phyloP scores from a whole-genome alignment of 2,888 invertebrate species.

The Temnothorax rugatulus region DNA sequence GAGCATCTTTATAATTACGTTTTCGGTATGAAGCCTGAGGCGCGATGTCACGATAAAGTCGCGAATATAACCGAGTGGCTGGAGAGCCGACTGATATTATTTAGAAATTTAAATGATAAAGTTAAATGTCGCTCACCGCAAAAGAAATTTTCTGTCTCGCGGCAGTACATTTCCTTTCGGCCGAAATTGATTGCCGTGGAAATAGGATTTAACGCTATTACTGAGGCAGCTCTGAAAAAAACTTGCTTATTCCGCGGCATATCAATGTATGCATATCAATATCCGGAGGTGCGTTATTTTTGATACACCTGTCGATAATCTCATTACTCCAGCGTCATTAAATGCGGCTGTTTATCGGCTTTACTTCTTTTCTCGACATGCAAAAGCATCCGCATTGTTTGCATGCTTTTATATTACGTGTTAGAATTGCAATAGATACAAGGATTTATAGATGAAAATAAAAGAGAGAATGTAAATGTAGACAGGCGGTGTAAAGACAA shows the following conservation, averaged over 20 bases:
- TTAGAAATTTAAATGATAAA: constrained; percentile 48
- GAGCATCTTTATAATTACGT: constrained; percentile 46
- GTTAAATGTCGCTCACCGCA: not conserved
- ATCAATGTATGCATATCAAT: constrained; percentile 13
- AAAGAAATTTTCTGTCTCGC: constrained; percentile 27
- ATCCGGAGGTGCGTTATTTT: constrained; percentile 5
- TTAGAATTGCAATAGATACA: constrained; percentile 12
- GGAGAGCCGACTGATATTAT: constrained; percentile 29
- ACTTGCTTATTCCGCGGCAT: constrained; percentile 20
- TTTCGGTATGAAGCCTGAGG: not conserved
- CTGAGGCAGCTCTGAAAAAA: constrained; percentile 9
- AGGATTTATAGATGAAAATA: constrained; percentile 22
- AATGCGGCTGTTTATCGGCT: constrained; percentile 38
- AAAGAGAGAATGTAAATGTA: constrained; percentile 1
- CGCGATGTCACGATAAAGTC: constrained; percentile 38
- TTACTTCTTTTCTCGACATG: constrained; percentile 14
- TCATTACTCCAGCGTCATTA: constrained; percentile 40
- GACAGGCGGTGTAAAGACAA: not conserved
- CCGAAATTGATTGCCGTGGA: constrained; percentile 30
- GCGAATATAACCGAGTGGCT: constrained; percentile 22
- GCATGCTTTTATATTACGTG: not conserved
- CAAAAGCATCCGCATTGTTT: not conserved
- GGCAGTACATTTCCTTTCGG: not conserved
- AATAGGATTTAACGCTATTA: constrained; percentile 33
- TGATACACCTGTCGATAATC: constrained; percentile 42